phyloP scores from a whole-genome alignment of 2,113 vertebrate genomes.

The Orthonyx spaldingii region DNA sequence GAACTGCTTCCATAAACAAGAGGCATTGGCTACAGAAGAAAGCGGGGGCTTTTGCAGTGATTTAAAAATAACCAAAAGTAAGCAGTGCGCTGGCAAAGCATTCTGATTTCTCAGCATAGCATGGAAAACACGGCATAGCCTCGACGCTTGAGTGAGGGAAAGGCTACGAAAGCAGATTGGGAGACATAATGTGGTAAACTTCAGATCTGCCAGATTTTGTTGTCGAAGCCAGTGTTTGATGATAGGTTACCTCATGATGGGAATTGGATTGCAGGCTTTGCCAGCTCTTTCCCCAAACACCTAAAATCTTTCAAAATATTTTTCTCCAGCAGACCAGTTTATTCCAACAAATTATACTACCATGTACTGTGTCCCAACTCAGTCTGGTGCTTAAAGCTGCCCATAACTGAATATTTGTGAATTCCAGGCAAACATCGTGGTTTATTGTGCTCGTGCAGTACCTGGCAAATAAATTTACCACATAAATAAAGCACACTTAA shows the following conservation, averaged over 20 bases:
- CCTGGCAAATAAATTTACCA: background rate
- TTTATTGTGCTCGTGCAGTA: background rate
- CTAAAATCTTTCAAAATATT: conserved; percentile 44
- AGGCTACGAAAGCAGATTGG: conserved; percentile 34
- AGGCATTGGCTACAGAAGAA: conserved; percentile 26
- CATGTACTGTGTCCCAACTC: background rate
- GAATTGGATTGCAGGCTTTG: background rate
- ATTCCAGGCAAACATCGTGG: background rate
- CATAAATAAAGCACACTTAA: background rate
- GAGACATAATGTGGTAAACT: conserved; percentile 23
- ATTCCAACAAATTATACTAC: background rate
- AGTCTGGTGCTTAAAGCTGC: background rate
- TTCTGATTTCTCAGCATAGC: background rate
- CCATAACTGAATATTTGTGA: background rate
- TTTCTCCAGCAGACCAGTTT: background rate
- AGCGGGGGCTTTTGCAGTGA: background rate
- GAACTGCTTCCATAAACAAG: conserved; percentile 19
- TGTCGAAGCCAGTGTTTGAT: background rate
- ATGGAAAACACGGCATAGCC: background rate
- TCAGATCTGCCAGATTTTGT: conserved; percentile 1
- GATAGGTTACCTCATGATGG: background rate
- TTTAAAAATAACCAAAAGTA: conserved; percentile 44
- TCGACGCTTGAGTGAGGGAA: background rate
- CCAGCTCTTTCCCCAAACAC: conserved; percentile 13
- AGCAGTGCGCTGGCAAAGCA: background rate